A percentile compares a stretch with the other conserved stretches of the same genome.
Conservation (phyloP, 2,888 invertebrate genomes). For the Leptopilina myrica region DNA sequence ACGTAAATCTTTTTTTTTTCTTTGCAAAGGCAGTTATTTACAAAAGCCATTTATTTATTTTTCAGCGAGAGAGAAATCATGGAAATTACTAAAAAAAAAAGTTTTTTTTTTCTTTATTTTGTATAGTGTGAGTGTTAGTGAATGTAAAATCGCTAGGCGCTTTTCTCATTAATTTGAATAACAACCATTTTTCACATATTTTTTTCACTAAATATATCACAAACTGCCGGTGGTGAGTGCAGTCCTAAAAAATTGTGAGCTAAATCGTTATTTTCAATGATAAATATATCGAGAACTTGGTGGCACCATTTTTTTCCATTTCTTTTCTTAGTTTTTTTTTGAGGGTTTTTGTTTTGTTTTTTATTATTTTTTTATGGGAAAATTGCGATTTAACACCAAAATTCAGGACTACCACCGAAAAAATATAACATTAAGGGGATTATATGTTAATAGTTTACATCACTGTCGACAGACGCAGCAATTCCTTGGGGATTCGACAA, state of each 20-base stretch:
- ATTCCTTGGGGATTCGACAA: conserved; percentile 49
- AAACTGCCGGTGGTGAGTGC: conserved; percentile 72
- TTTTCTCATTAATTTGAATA: conserved; percentile 69
- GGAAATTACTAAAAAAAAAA: conserved; percentile 6
- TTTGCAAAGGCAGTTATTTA: conserved; percentile 25
- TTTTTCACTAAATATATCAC: conserved; percentile 76
- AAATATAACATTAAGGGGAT: conserved; percentile 74
- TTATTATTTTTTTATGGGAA: neutral
- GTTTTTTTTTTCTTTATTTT: conserved; percentile 37
- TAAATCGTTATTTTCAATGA: conserved; percentile 49
- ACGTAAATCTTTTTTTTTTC: neutral
- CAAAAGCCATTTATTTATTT: conserved; percentile 43
- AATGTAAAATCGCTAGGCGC: conserved; percentile 73
- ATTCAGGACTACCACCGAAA: conserved; percentile 69
- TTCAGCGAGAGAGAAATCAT: conserved; percentile 44
- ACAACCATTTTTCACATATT: conserved; percentile 69
- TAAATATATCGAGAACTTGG: conserved; percentile 39
- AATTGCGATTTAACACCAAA: conserved; percentile 53
- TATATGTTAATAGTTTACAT: conserved; percentile 75
- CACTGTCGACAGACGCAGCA: conserved; percentile 68
- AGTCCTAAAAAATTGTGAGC: conserved; percentile 58
- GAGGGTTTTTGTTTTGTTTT: neutral
- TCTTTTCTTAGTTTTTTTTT: neutral
- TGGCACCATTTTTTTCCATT: neutral
- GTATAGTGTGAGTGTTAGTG: conserved; percentile 61